Base-by-base conservation (phyloP, 1,140 invertebrate genomes). In the Drosophila lacteicornis region DNA sequence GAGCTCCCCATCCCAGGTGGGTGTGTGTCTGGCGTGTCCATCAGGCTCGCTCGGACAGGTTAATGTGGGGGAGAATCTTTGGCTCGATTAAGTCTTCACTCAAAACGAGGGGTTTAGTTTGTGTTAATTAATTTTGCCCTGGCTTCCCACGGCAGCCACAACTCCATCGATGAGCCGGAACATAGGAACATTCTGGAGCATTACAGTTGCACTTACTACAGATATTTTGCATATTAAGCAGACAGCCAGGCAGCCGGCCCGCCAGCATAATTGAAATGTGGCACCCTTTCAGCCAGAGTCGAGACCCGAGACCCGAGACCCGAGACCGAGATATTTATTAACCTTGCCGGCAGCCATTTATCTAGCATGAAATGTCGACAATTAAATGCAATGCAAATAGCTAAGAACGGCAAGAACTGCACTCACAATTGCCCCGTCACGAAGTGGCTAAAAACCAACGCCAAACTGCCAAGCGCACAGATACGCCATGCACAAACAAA, bases 361-460 rank as follows among this genome's bases (percentile, higher is more conserved):
- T 87, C 79, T 80, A 74, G 79, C 83, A 79, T 87, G 69, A 86
- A 85, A 82, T 85, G 82, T 79, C 81, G 78, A 70, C 84, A 87
- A 83, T 87, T 80, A 86, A 82, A 83, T 86, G 83, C 83, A 86
- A 87, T 87, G 83, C 69, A 88, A 88, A 69, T 78, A 74, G 43
- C 60, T 33, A 73, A 73, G 68, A 73, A 73, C 38, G 61, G 61
- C 66, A 65, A 51, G 61, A 69, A 66, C 51, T 59, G 70, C 69
- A 82, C 53, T 70, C 53, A 79, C 75, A 82, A 67, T 71, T 66
- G 76, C 76, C 45, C 63, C 80, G 80, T 90, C 78, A 88, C 84
- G 81, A 84, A 86, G 63, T 69, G 50, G 46, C 63, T 69, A 61
- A 66, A 68, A 68, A 59, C 30, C 47, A 70, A 50, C 43, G 58